Conservation (phyloP, 2,113 vertebrate genomes). For the Crocuta crocuta region DNA sequence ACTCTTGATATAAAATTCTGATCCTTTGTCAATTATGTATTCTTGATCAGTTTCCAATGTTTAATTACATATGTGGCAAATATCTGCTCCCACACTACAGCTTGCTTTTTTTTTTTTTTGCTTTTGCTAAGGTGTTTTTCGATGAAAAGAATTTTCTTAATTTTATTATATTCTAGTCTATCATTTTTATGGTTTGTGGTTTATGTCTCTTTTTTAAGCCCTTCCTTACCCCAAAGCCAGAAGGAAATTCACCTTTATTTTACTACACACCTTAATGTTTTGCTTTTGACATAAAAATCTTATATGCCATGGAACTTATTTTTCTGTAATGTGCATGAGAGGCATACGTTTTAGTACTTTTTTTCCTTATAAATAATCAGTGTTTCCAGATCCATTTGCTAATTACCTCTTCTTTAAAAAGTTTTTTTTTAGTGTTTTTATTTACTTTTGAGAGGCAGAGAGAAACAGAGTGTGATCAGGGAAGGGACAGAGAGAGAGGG, state of each 20-base stretch:
- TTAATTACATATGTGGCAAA: background rate
- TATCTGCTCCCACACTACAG: background rate
- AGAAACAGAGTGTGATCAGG: no score
- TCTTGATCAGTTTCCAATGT: background rate
- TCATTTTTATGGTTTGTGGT: background rate
- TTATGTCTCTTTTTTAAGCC: background rate
- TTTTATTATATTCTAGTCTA: background rate
- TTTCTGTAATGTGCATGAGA: background rate
- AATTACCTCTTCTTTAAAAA: background rate
- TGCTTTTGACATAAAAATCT: background rate
- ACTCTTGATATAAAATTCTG: background rate
- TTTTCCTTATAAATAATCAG: background rate
- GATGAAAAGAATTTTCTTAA: background rate
- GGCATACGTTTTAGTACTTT: background rate
- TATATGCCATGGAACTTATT: background rate
- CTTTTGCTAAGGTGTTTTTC: background rate
- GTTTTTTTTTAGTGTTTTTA: no score
- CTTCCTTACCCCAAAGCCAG: background rate
- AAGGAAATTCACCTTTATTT: slow-evolving; percentile 24
- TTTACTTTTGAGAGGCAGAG: no score
- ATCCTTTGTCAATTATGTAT: background rate
- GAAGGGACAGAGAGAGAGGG: no score
- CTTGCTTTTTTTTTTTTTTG: background rate
- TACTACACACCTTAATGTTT: background rate
- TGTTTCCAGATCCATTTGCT: background rate